A percentile compares a stretch with the other conserved stretches of the same genome.
Conservation (phyloP, 2,113 vertebrate species). For the Odontophorus gujanensis region DNA sequence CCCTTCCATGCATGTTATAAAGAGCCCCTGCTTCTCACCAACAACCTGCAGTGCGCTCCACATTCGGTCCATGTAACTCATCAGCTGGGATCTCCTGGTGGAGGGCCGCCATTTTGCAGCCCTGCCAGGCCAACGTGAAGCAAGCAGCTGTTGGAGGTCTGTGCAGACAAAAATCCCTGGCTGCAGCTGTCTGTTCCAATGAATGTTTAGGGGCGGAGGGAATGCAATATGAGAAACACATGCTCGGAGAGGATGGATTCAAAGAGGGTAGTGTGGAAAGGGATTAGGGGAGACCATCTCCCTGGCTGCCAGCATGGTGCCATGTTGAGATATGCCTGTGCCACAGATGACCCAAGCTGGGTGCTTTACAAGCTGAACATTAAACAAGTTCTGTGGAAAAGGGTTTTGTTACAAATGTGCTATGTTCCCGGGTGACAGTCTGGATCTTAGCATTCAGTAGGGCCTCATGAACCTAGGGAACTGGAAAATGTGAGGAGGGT, state of each 20-base stretch:
- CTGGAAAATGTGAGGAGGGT: background rate
- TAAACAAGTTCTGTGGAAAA: background rate
- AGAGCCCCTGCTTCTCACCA: background rate
- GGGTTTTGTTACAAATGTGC: background rate
- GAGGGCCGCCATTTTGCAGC: background rate
- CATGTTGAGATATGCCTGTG: background rate
- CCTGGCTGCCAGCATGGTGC: fast-evolving
- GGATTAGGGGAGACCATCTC: background rate
- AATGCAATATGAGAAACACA: conserved; percentile 21
- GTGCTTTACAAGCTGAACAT: background rate
- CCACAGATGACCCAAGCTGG: background rate
- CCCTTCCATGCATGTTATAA: background rate
- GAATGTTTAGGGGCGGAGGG: background rate
- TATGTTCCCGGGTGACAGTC: background rate
- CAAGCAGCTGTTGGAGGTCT: conserved; percentile 28
- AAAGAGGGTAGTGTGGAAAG: background rate
- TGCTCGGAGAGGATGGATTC: background rate
- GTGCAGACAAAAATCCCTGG: conserved; percentile 13
- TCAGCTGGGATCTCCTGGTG: fast-evolving
- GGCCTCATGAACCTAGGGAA: background rate
- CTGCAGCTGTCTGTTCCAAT: conserved; percentile 50
- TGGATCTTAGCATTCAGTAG: background rate
- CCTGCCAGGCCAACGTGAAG: background rate
- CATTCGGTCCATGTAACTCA: background rate
- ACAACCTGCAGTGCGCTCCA: background rate